phyloP scores from a whole-genome alignment of 2,888 invertebrate species.

The Spodoptera littoralis region DNA sequence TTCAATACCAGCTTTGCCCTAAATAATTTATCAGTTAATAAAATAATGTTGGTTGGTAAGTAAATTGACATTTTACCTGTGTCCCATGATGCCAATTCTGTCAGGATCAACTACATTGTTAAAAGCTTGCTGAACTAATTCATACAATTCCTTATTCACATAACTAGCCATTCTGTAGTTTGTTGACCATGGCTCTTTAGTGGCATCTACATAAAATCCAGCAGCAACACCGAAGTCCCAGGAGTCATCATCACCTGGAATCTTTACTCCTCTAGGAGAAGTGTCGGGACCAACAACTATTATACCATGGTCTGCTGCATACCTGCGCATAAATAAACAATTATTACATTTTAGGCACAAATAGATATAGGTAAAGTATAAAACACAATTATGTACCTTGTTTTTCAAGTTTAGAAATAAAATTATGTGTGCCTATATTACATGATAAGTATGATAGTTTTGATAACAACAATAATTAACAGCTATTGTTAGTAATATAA shows the following conservation, averaged over 20 bases:
- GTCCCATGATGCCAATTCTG: constrained; percentile 94
- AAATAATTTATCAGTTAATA: too few species aligned
- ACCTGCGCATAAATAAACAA: constrained; percentile 71
- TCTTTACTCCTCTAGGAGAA: constrained; percentile 96
- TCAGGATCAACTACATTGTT: constrained; percentile 82
- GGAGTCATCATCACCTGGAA: constrained; percentile 96
- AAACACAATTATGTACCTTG: too few species aligned
- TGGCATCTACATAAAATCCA: constrained; percentile 98
- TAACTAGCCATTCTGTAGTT: constrained; percentile 99
- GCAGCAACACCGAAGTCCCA: constrained; percentile 99
- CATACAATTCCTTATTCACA: constrained; percentile 95
- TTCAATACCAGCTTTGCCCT: too few species aligned
- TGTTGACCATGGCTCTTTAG: constrained; percentile 96
- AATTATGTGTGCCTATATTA: background rate
- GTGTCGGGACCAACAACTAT: constrained; percentile 98
- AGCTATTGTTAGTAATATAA: constrained; percentile 12
- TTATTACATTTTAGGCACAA: too few species aligned
- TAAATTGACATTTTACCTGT: constrained; percentile 87
- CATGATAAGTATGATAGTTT: constrained; percentile 29
- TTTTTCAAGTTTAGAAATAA: background rate
- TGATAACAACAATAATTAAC: constrained; percentile 32
- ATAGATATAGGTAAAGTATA: too few species aligned
- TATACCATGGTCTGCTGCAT: constrained; percentile 95
- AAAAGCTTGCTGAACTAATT: constrained; percentile 93
- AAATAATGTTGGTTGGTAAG: too few species aligned